Evolutionary conservation across 2,113 vertebrate genomes (phyloP), one percentile per base, ranked within the genome.

Genomic region (Psittacus erithacus): DNA sequence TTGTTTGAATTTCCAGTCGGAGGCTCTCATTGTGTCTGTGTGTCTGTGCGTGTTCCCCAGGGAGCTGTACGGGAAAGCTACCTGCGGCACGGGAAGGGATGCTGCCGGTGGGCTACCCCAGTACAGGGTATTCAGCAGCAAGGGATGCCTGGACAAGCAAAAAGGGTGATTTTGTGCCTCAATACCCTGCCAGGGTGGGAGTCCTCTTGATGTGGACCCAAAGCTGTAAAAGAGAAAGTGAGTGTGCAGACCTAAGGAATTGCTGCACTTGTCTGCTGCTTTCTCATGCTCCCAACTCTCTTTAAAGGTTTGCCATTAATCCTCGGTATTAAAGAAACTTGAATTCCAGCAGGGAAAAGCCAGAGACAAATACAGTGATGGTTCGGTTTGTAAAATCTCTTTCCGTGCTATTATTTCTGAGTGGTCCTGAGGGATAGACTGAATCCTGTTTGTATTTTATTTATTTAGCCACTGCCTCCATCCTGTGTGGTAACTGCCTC

Each of bases 11-110:
- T 94, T 91, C 91, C 90, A 76, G 74, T 55, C 46, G 13, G 90
- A 91, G 88, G 50, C 63, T 93, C 94, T 97, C 95, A 94, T 92
- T 95, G 95, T 94, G 95, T 86, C 88, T 92, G 92, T 94, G 88
- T 82, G 83, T 62, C 88, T 74, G 87, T 83, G 83, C 5, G 12
- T 4, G 41, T 17, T 86, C 70, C 79, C 75, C 27, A 6, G 93
- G 92, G 93, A 96, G 94, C 73, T 20, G 6, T 29, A 10, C 2
- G 46, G 84, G 38, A 57, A 43, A 23, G 50, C 4, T 46, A 93
- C 93, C 92, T 92, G 96, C n/a, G 1, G 81, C 8, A 1, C 4
- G 0, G 73, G 82, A 46, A 63, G 13, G 18, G 82, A 79, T 55
- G 80, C 17, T 50, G 75, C 59, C 3, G 1, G 27, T 1, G 78